These are phyloP conservation scores for Sinotaia quadrata DNA, from an alignment of 2,888 invertebrate genomes.

Conservation along the genomic window DNA sequence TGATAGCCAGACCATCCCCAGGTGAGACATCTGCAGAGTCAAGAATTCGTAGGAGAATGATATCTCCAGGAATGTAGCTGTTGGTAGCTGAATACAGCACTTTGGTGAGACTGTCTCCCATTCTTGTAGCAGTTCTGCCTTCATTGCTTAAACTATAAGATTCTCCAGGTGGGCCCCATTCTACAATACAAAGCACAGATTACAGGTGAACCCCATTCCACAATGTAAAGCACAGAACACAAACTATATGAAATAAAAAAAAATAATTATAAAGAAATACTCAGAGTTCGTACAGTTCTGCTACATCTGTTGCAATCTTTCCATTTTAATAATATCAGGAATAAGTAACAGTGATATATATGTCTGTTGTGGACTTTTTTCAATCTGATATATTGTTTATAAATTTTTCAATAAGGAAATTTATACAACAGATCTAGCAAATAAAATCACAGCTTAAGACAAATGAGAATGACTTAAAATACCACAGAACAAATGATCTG, in stretches of 20 bases:
- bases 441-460: no score
- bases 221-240: constrained; percentile 27
- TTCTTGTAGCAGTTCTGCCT: constrained; percentile 74
- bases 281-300: not conserved
- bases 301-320: no score
- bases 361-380: no score
- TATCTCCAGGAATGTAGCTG: constrained; percentile 74
- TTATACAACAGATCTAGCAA: no score
- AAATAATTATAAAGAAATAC: not conserved
- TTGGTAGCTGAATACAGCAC: constrained; percentile 74
- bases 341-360: not conserved
- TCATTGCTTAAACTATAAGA: constrained; percentile 75
- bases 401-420: no score
- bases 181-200: constrained; percentile 51
- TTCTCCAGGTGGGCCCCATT: constrained; percentile 31
- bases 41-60: constrained; percentile 75
- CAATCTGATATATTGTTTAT: no score
- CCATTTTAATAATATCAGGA: not conserved
- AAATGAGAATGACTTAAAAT: no score
- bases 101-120: constrained; percentile 58
- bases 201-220: constrained; percentile 47
- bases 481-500: no score
- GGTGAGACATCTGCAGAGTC: constrained; percentile 60
- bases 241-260: not conserved
- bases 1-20: constrained; percentile 66